Evolutionary conservation across 1,140 invertebrate genomes (phyloP), one percentile per base, ranked within the genome.

Genomic region (Procambarus virginalis): DNA sequence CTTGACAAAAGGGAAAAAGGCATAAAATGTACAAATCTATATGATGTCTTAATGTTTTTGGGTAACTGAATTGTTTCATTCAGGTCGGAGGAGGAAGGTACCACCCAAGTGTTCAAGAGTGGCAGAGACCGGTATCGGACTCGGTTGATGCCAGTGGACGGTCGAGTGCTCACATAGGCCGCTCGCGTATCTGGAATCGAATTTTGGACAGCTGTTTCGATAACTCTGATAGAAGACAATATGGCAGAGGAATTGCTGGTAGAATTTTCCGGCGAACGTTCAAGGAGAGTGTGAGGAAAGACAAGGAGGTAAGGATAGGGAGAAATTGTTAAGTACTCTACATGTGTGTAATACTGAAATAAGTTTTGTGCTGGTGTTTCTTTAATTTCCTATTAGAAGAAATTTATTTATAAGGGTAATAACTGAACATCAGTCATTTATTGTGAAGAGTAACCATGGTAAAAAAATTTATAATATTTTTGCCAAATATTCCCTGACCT

Each of bases 231-330:
- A 95, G 97, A 91, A 94, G 97, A 92, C 96, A 96, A 93, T 97
- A 97, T 93, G 97, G 97, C 79, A 97, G 97, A 96, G 97, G 97
- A 75, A 95, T 97, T 92, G 95, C 97, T 77, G 97, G 97, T 60
- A 95, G 96, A 93, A 95, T 97, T 92, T 96, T 97, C 92, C 95
- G 97, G 95, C 96, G 95, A 89, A 93, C 94, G 70, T 91, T 91
- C 89, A 89, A 84, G 82, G 82, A 84, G 22, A 85, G 60, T 60
- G 77, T 90, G 5, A 85, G 77, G 49, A 84, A 60, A 76, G 84
- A 90, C 79, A 89, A 92, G 46, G 91, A 92, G 76, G 91, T 92
- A 76, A 84, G 84, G 83, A 80, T 34, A 34, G 34, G 34, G 34
- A 34, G 34, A 34, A 34, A 34, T 34, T 34, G 34, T 34, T 34